Evolutionary conservation across 1,140 invertebrate species (phyloP).

Genomic region (Stegodyphus mimosarum): DNA sequence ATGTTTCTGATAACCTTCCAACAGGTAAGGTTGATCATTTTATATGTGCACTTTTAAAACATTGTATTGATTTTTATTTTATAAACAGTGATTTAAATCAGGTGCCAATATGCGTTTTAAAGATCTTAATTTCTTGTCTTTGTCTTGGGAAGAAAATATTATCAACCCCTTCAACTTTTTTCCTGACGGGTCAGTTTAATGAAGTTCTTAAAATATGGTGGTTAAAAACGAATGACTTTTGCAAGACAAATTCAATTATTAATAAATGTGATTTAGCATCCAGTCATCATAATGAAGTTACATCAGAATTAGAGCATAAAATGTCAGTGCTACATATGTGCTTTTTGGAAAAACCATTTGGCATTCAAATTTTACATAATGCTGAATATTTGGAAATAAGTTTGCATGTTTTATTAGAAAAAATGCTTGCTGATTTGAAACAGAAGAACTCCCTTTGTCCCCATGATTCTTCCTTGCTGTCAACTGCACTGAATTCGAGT

Average conservation of each 20-base stretch:
- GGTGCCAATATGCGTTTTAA: background rate
- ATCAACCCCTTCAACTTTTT: constrained; percentile 19
- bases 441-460: constrained; percentile 6
- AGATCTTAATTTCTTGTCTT: background rate
- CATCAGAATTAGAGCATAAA: constrained; percentile 5
- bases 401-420: constrained; percentile 50
- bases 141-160: background rate
- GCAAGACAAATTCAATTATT: background rate
- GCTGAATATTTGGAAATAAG: constrained; percentile 8
- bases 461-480: constrained; percentile 11
- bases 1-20: background rate
- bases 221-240: constrained; percentile 9
- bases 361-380: background rate
- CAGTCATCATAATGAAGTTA: background rate
- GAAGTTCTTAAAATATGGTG: constrained; percentile 18
- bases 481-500: constrained; percentile 11
- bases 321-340: background rate
- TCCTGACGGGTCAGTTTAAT: constrained; percentile 14
- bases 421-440: constrained; percentile 38
- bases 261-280: background rate
- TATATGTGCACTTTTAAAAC: background rate
- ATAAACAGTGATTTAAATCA: background rate
- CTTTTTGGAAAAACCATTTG: constrained; percentile 7
- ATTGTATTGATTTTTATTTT: background rate
- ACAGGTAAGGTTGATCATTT: constrained; percentile 20